Evolutionary conservation across 2,888 invertebrate species (phyloP).

Genomic region (Megamerina dolium): DNA sequence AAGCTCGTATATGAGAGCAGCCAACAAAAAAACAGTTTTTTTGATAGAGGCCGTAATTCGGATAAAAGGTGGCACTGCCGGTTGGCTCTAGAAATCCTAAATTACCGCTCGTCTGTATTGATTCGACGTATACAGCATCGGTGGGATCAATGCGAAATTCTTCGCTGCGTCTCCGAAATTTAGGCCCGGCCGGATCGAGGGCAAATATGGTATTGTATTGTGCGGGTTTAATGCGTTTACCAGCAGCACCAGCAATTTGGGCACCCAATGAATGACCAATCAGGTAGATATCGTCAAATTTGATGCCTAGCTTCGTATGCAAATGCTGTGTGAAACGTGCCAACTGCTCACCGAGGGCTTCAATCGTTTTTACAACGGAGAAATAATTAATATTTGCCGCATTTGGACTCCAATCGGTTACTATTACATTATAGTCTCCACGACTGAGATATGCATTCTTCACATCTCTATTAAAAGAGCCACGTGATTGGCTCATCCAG

Average conservation of each 20-base stretch:
- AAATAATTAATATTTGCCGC: conserved; percentile 39
- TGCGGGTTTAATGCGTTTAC: conserved; percentile 31
- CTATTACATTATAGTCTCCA: conserved; percentile 36
- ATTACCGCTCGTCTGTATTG: conserved; percentile 45
- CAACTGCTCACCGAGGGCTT: conserved; percentile 33
- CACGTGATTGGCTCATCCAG: conserved; percentile 40
- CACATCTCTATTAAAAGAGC: conserved; percentile 37
- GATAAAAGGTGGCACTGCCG: conserved; percentile 47
- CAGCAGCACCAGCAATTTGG: conserved; percentile 43
- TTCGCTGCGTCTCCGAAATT: conserved; percentile 30
- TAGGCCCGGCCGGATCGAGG: conserved; percentile 46
- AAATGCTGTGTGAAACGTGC: conserved; percentile 36
- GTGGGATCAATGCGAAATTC: conserved; percentile 39
- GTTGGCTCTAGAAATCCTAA: conserved; percentile 39
- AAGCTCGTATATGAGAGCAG: conserved; percentile 42
- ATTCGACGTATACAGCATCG: conserved; percentile 45
- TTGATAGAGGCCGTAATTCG: conserved; percentile 44
- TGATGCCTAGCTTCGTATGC: conserved; percentile 20
- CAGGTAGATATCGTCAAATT: conserved; percentile 33
- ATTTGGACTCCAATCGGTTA: conserved; percentile 41
- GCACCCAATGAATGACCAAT: conserved; percentile 49
- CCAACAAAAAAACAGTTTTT: conserved; percentile 35
- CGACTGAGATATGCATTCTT: conserved; percentile 36
- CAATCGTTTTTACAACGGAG: conserved; percentile 33
- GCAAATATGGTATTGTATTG: conserved; percentile 42